phyloP scores from a whole-genome alignment of 2,797 vertebrate genomes.

The Ispidina lecontei region DNA sequence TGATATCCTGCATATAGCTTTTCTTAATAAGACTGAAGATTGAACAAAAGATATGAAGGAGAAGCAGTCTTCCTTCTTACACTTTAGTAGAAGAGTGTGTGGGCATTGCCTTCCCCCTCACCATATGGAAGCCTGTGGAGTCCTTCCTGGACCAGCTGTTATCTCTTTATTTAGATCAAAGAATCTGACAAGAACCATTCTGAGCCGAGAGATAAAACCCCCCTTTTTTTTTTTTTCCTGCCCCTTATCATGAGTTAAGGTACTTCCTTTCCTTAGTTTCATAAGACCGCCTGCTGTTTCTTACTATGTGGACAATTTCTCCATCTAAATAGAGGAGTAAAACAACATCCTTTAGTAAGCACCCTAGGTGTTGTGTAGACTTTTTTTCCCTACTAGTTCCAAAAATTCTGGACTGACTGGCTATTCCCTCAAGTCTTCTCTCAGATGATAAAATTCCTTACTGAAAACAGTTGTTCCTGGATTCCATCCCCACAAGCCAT shows the following conservation, averaged over 20 bases:
- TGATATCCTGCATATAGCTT: background rate
- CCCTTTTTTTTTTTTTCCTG: background rate
- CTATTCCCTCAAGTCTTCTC: background rate
- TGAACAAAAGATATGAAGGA: background rate
- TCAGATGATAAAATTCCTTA: background rate
- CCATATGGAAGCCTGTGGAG: constrained; percentile 43
- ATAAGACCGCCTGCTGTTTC: background rate
- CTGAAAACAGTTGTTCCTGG: background rate
- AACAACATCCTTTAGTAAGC: background rate
- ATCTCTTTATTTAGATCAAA: constrained; percentile 26
- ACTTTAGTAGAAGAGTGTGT: background rate
- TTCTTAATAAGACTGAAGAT: background rate
- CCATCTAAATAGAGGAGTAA: background rate
- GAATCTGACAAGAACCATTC: constrained; percentile 23
- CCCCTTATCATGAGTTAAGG: background rate
- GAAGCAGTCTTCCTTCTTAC: constrained; percentile 1
- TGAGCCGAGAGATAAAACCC: background rate
- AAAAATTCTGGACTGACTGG: background rate
- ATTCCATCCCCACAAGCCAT: background rate
- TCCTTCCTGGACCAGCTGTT: constrained; percentile 51
- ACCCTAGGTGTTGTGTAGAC: background rate
- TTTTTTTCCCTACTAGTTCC: background rate
- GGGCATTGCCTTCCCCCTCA: constrained; percentile 53
- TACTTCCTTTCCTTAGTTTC: background rate
- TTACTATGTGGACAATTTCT: background rate